Evolutionary conservation across 2,888 invertebrate genomes (phyloP).

Genomic region (Apamea sordens): DNA sequence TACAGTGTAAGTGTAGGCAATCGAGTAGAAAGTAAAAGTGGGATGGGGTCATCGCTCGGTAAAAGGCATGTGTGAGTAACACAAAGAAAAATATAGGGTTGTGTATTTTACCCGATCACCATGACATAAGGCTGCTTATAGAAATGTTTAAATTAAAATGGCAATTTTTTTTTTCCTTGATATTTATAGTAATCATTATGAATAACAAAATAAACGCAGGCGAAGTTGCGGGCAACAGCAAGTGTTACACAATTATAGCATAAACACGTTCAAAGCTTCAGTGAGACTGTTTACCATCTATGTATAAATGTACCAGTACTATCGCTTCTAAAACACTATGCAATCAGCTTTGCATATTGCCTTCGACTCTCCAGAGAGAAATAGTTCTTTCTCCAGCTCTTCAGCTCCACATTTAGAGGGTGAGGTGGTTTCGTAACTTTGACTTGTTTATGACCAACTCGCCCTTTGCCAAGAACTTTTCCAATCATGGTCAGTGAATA

Average conservation of each 20-base stretch:
- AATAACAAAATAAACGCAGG: too few species aligned
- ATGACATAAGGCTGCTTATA: neutral
- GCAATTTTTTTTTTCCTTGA: too few species aligned
- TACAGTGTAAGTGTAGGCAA: neutral
- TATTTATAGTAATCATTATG: too few species aligned
- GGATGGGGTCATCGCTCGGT: constrained; percentile 24
- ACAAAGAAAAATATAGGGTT: constrained; percentile 9
- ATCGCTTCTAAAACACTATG: constrained; percentile 7
- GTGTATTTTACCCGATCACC: neutral
- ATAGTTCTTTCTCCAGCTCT: constrained; percentile 13
- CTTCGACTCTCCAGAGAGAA: constrained; percentile 13
- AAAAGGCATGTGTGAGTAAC: constrained; percentile 32
- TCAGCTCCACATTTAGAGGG: neutral
- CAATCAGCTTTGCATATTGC: constrained; percentile 22
- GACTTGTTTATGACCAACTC: constrained; percentile 3
- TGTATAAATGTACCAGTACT: neutral
- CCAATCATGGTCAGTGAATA: constrained; percentile 1
- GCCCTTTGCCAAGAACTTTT: constrained; percentile 27
- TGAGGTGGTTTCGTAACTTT: constrained; percentile 7
- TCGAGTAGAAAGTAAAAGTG: constrained; percentile 10
- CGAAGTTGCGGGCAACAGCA: too few species aligned
- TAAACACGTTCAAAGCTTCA: neutral
- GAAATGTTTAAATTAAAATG: neutral
- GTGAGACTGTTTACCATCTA: neutral
- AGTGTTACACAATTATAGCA: neutral